These are phyloP conservation scores for Eidolon dupreanum DNA, from an alignment of 2,797 vertebrate genomes.

Conservation along the genomic window DNA sequence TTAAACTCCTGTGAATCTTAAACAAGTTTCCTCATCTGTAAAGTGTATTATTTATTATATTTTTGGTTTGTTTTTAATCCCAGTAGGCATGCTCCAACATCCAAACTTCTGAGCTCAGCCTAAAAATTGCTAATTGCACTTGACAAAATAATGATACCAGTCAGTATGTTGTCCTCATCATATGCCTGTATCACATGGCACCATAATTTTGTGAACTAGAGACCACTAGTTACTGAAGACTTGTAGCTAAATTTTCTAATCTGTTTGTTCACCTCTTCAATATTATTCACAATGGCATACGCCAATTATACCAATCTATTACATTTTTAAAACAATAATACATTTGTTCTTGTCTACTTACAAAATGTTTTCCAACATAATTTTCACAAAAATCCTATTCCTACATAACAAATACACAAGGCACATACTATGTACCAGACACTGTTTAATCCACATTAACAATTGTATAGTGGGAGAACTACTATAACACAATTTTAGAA, in stretches of 20 bases:
- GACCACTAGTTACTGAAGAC: neutral
- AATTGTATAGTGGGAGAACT: neutral
- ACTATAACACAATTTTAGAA: neutral
- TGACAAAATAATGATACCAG: neutral
- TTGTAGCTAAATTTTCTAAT: neutral
- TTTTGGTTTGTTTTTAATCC: neutral
- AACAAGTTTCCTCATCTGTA: neutral
- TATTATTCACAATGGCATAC: neutral
- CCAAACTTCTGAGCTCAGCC: neutral
- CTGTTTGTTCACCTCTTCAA: neutral
- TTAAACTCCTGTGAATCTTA: neutral
- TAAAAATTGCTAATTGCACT: neutral
- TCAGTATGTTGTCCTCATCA: rapidly evolving
- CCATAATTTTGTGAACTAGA: neutral
- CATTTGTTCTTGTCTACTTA: neutral
- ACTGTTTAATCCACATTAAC: neutral
- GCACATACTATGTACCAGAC: neutral
- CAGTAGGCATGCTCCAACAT: neutral
- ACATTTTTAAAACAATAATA: neutral
- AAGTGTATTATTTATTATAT: neutral
- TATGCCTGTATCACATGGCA: rapidly evolving
- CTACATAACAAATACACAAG: neutral
- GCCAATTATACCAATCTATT: neutral
- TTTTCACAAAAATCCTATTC: neutral
- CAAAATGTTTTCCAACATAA: neutral